Percentiles rank a stretch among this genome's conserved stretches.
Conservation (phyloP, 2,888 invertebrate species). For the Marasmarcha lunaedactyla region DNA sequence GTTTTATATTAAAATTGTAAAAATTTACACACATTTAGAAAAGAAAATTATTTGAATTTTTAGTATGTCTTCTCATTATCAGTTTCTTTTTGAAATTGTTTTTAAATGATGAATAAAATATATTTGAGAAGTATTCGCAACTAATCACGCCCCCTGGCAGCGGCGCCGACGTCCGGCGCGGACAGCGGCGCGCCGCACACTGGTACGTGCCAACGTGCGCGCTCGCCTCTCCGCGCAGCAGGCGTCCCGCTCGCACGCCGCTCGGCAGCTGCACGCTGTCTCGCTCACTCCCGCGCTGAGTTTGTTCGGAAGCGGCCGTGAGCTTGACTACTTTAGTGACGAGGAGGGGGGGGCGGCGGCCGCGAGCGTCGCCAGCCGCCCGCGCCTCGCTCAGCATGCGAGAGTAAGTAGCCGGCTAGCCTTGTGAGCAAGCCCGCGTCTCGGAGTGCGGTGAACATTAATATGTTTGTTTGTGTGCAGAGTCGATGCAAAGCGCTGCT, state of each 20-base stretch:
- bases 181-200: slow-evolving; percentile 49
- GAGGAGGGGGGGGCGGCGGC: slow-evolving; percentile 69
- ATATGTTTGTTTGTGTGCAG: too few species aligned
- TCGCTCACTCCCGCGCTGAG: slow-evolving; percentile 35
- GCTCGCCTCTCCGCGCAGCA: slow-evolving; percentile 27
- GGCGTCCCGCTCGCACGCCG: slow-evolving; percentile 5
- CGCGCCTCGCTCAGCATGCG: slow-evolving; percentile 8
- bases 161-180: slow-evolving; percentile 34
- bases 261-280: slow-evolving; percentile 16
- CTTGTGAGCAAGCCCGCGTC: too few species aligned
- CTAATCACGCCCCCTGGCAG: slow-evolving; percentile 25
- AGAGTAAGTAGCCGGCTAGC: too few species aligned
- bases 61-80: too few species aligned
- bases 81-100: too few species aligned
- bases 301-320: slow-evolving; percentile 76
- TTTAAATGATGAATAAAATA: too few species aligned
- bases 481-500: too few species aligned
- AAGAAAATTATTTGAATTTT: too few species aligned
- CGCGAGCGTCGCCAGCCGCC: slow-evolving; percentile 38
- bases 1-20: too few species aligned
- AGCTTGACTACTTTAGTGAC: slow-evolving; percentile 77
- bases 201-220: slow-evolving; percentile 48
- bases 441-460: too few species aligned
- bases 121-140: too few species aligned
- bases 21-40: too few species aligned